Conservation (phyloP, 2,888 invertebrate genomes). For the Eupelmus urozonus region DNA sequence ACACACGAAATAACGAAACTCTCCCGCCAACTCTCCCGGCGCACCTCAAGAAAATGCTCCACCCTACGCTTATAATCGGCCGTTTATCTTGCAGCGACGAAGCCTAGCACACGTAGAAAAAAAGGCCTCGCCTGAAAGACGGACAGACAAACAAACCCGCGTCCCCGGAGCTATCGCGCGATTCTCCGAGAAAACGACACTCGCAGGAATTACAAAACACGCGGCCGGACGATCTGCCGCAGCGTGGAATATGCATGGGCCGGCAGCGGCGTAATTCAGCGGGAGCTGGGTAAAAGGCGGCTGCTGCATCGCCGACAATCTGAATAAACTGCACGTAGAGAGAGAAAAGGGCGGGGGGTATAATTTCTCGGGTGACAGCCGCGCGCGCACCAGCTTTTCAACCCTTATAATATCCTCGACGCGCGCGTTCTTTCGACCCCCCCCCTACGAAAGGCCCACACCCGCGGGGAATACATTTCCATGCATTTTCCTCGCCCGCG, state of each 20-base stretch:
- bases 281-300: conserved; percentile 31
- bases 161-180: conserved; percentile 30
- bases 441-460: too few species aligned
- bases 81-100: too few species aligned
- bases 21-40: too few species aligned
- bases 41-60: too few species aligned
- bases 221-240: conserved; percentile 43
- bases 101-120: too few species aligned
- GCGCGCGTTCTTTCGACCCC: conserved; percentile 61
- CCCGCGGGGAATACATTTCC: conserved; percentile 74
- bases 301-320: conserved; percentile 62
- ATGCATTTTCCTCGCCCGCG: conserved; percentile 73
- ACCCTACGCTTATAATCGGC: too few species aligned
- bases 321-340: conserved; percentile 65
- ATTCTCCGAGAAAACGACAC: conserved; percentile 58
- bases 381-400: conserved; percentile 72
- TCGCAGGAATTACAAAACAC: conserved; percentile 64
- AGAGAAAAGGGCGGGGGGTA: conserved; percentile 63
- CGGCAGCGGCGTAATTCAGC: conserved; percentile 64
- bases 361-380: conserved; percentile 75
- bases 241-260: conserved; percentile 66
- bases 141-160: background rate
- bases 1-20: too few species aligned
- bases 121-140: too few species aligned
- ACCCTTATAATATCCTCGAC: conserved; percentile 75